Conservation (phyloP, 1,140 invertebrate genomes). For the Mizuhopecten yessoensis region DNA sequence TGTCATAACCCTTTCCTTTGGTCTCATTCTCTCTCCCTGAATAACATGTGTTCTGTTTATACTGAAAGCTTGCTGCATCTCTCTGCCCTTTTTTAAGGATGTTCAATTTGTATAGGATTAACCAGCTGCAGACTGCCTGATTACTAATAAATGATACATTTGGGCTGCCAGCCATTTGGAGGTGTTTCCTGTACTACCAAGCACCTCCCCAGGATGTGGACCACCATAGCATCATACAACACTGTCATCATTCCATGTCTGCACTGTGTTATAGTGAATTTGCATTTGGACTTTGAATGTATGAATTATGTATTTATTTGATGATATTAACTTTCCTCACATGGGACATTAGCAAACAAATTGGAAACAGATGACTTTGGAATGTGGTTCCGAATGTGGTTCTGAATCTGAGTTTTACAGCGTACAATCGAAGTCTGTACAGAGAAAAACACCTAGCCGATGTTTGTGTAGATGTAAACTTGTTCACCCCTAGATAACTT, state of each 20-base stretch:
- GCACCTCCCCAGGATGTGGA: neutral
- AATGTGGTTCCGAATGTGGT: neutral
- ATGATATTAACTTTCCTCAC: slow-evolving; percentile 21
- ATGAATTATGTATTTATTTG: slow-evolving; percentile 30
- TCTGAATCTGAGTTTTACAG: neutral
- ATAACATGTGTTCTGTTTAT: neutral
- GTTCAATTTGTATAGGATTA: neutral
- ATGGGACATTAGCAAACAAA: slow-evolving; percentile 38
- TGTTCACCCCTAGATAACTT: no score
- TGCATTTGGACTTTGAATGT: slow-evolving; percentile 1
- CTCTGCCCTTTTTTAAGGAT: neutral
- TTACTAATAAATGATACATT: slow-evolving; percentile 21
- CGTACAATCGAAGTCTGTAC: neutral
- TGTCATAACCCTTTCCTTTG: neutral
- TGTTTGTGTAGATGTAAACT: neutral
- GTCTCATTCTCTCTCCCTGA: neutral
- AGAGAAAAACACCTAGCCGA: neutral
- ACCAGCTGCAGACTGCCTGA: neutral
- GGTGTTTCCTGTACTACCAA: slow-evolving; percentile 4
- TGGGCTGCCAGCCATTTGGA: neutral
- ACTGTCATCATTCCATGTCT: neutral
- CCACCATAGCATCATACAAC: neutral
- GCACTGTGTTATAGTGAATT: neutral
- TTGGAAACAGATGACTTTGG: neutral
- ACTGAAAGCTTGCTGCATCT: slow-evolving; percentile 12